Evolutionary conservation across 2,888 invertebrate genomes (phyloP), one percentile per base, ranked within the genome.

Genomic region (Drosophila koepferae): DNA sequence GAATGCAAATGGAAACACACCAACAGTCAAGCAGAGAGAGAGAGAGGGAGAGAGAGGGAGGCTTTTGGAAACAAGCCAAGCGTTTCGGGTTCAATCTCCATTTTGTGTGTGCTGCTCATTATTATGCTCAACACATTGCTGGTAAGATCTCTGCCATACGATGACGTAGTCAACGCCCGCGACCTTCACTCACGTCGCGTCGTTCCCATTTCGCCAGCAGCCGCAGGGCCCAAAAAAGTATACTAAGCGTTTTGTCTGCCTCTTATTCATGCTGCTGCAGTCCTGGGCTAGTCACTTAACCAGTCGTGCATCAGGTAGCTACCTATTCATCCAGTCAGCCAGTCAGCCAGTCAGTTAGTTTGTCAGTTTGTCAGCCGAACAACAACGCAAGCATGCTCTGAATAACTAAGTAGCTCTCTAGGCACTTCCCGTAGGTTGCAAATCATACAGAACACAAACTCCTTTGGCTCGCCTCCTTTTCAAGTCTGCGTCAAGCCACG

Each of bases 121-220:
- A 81, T 82, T 86, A 86, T 90, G 90, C 86, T 86, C 79, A 76
- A 86, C 86, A 88, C 86, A 88, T 81, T 74, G 79, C 75, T 81
- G 75, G 73, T 62, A 64, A 79, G 82, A 80, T 77, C 43, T 66
- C 49, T 43, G 36, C 23, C 41, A 41, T n/a, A 55, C 38, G 20
- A 73, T 53, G 70, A 70, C 63, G 60, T 55, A 55, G 40, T 36
- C 60, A 49, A 31, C 66, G 69, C 66, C 65, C 69, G 81, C 89
- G 90, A 86, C 85, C 88, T 86, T 86, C 85, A 82, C 80, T 80
- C 80, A 74, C 72, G 70, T 65, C 68, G 70, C 74, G 68, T 69
- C 66, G 70, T 28, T 63, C 59, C 56, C 69, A 80, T 69, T 72
- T 70, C 72, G 75, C 77, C 80, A 84, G 72, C 71, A 62, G 72